Evolutionary conservation across 1,140 invertebrate species (phyloP), one percentile per base, ranked within the genome.

Genomic region (Monomorium pharaonis): DNA sequence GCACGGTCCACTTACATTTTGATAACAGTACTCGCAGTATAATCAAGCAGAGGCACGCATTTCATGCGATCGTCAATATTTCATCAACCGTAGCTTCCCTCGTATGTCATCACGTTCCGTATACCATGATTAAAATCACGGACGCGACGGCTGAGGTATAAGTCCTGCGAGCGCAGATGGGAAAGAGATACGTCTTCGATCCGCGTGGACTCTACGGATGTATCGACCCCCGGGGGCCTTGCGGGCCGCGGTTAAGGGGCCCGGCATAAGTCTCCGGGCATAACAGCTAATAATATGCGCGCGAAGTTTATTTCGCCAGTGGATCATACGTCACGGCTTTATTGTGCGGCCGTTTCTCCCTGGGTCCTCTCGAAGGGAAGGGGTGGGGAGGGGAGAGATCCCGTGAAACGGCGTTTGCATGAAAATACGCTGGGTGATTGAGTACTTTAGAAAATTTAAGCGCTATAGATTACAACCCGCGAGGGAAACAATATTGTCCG

Each of bases 371-470:
- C 5, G 30, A 54, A 30, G 7, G 30, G 18, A 0, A 27, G 5
- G 27, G 27, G 21, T 16, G 24, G 18, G 30, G 42, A 14, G 47
- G 9, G 30, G 30, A 12, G 60, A 30, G 60, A 88, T 78, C 88
- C 74, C 81, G 86, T 63, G 87, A 89, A 84, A 89, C 90, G 89
- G 84, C 86, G 74, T 94, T 94, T 93, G 93, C 93, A 94, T 94
- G 92, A 94, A 94, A 94, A 94, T 94, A 93, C 89, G 54, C 47
- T 51, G 88, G 91, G 92, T 93, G 93, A 94, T 94, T 92, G 93
- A 92, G 87, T 92, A 94, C 93, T 93, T 93, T 94, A 93, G 93
- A 94, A 94, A 94, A 93, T 94, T 92, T 93, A 93, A 92, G 77
- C 87, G 88, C 93, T 93, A 93, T 93, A 93, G 93, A 94, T 93